Evolutionary conservation across 2,888 invertebrate genomes (phyloP).

Genomic region (Xanthorhoe designata): DNA sequence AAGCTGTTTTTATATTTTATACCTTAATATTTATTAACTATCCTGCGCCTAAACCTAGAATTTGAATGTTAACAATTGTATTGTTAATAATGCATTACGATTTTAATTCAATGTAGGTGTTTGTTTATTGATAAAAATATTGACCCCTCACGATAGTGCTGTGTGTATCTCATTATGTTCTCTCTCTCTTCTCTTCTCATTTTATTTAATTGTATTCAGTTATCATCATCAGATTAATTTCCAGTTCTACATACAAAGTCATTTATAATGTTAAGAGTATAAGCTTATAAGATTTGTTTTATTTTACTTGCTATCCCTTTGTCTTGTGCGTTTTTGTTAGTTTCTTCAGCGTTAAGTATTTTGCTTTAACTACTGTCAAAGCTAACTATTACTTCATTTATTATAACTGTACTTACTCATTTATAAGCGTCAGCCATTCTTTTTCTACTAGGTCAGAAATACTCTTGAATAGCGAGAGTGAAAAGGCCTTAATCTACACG

Average conservation of each 20-base stretch:
- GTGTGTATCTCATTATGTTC: no score
- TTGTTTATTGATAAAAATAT: slow-evolving; percentile 46
- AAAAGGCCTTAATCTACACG: not conserved
- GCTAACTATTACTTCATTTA: not conserved
- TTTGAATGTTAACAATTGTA: no score
- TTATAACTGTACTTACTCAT: not conserved
- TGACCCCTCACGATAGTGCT: slow-evolving; percentile 40
- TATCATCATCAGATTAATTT: no score
- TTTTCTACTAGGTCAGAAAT: not conserved
- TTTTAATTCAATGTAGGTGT: slow-evolving; percentile 56
- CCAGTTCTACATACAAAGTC: no score
- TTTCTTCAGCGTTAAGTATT: not conserved
- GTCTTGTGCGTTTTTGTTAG: not conserved
- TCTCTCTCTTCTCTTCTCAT: no score
- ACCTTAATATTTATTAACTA: not conserved
- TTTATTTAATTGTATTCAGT: not conserved
- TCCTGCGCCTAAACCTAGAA: not conserved
- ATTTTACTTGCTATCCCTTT: no score
- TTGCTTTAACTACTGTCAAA: not conserved
- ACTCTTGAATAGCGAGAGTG: slow-evolving; percentile 6
- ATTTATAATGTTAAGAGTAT: no score
- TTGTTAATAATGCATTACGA: no score
- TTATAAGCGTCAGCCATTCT: not conserved
- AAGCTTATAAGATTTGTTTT: no score
- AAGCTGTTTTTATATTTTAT: no score